Percentiles rank a stretch among this genome's conserved stretches.
These are phyloP conservation scores for Tachina grossa DNA, from an alignment of 2,888 invertebrate genomes.

Conservation along the genomic window DNA sequence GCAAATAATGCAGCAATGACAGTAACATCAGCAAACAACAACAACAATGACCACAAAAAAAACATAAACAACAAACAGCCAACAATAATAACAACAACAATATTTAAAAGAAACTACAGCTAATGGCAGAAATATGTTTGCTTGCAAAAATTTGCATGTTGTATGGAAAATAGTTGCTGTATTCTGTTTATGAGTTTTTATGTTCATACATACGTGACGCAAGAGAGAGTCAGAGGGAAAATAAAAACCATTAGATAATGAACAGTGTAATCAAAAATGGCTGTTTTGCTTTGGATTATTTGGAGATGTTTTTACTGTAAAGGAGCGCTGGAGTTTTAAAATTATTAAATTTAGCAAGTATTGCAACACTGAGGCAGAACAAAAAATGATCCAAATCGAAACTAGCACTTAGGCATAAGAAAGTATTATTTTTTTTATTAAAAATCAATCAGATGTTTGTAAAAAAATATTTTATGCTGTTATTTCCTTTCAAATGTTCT, in stretches of 20 bases:
- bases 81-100: conserved; percentile 35
- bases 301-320: too few species aligned
- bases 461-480: too few species aligned
- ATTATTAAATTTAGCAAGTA: too few species aligned
- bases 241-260: conserved; percentile 4
- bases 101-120: conserved; percentile 23
- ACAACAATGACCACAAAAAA: conserved; percentile 34
- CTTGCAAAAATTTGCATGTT: conserved; percentile 69
- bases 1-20: conserved; percentile 63
- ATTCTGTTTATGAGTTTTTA: conserved; percentile 50
- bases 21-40: conserved; percentile 55
- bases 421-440: too few species aligned
- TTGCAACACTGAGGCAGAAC: too few species aligned
- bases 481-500: too few species aligned
- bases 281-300: not conserved
- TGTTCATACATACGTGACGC: not conserved
- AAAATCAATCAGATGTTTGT: too few species aligned
- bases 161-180: conserved; percentile 44
- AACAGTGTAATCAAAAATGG: not conserved
- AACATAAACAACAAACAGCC: conserved; percentile 45
- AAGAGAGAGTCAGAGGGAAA: not conserved
- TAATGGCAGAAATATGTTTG: conserved; percentile 69
- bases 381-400: too few species aligned
- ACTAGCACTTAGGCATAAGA: too few species aligned
- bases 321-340: too few species aligned